Evolutionary conservation across 2,797 vertebrate species (phyloP), one percentile per base, ranked within the genome.

Genomic region (Pachyuromys duprasi): DNA sequence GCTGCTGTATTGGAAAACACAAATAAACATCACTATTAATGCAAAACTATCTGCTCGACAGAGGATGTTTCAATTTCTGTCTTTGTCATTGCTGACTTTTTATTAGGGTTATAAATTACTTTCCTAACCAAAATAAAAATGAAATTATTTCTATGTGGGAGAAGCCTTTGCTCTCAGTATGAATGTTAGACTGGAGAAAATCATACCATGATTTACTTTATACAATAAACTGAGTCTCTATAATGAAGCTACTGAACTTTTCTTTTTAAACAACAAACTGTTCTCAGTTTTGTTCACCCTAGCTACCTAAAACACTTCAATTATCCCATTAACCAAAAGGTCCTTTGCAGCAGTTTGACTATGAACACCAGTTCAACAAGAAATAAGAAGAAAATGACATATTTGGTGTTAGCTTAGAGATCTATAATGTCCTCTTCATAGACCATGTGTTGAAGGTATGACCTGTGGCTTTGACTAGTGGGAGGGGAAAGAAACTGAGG

Each of bases 131-230:
- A 91, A 89, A 39, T 75, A 87, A 15, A 14, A 84, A 33, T 81
- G 42, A 86, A 84, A 94, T 90, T 92, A 88, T 90, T 94, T 94
- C 72, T 6, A 53, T 1, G 17, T 31, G 4, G 13, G 5, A 70
- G 78, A 90, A 72, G 62, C n/a, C 49, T 88, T 94, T 90, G 22
- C 26, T 90, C 26, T 92, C 57, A 92, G 69, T 93, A 94, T 87
- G 28, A 87, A 49, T 94, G 74, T 88, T 72, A 96, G 45, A 91
- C 3, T 39, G 17, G 95, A 84, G 9, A 33, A 84, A 87, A 92
- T 72, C 24, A 45, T 5, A 42, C 20, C 24, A n/a, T 57, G 17
- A 14, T 78, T 82, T 90, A 88, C 9, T 87, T 42, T 81, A 83
- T 75, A 31, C 86, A 82, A 72, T 78, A 60, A 80, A 39, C 49